A percentile compares a stretch with the other conserved stretches of the same genome.
phyloP scores from a whole-genome alignment of 2,113 vertebrate genomes.

The Sturnira hondurensis region DNA sequence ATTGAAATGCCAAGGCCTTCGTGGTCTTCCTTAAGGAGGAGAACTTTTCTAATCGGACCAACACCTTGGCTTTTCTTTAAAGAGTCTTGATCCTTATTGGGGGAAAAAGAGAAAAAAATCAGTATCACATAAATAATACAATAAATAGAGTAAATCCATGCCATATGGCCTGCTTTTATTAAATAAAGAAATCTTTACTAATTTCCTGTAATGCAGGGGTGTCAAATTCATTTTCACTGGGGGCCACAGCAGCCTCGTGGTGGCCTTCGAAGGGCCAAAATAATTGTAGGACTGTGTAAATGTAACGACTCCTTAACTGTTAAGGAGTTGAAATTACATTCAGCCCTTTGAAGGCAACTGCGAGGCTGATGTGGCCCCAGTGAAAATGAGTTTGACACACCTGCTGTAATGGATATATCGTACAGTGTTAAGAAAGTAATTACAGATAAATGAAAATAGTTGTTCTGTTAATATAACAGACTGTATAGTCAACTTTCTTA shows the following conservation, averaged over 20 bases:
- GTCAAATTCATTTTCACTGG: too few relatives aligned
- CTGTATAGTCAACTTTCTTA: constrained; percentile 2
- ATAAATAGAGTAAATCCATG: background rate
- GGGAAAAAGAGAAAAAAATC: constrained; percentile 14
- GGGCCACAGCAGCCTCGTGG: too few relatives aligned
- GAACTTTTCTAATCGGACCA: constrained; percentile 96
- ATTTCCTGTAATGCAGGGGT: background rate
- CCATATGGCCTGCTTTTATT: constrained; percentile 1
- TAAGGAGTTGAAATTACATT: too few relatives aligned
- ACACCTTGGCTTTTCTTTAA: constrained; percentile 99
- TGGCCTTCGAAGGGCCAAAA: too few relatives aligned
- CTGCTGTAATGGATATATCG: background rate
- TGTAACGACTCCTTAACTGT: too few relatives aligned
- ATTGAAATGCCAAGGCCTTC: constrained; percentile 99
- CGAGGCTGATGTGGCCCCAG: too few relatives aligned
- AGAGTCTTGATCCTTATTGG: constrained; percentile 90
- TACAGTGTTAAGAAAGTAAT: background rate
- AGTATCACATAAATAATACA: constrained; percentile 1
- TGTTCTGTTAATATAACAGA: background rate
- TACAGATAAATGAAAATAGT: constrained; percentile 7
- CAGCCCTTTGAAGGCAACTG: too few relatives aligned
- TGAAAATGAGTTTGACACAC: too few relatives aligned
- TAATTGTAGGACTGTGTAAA: too few relatives aligned
- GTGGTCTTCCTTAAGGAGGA: constrained; percentile 96
- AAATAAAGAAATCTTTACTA: constrained; percentile 26